These are phyloP conservation scores for Camelus bactrianus DNA, from an alignment of 2,113 vertebrate species.

Conservation along the genomic window DNA sequence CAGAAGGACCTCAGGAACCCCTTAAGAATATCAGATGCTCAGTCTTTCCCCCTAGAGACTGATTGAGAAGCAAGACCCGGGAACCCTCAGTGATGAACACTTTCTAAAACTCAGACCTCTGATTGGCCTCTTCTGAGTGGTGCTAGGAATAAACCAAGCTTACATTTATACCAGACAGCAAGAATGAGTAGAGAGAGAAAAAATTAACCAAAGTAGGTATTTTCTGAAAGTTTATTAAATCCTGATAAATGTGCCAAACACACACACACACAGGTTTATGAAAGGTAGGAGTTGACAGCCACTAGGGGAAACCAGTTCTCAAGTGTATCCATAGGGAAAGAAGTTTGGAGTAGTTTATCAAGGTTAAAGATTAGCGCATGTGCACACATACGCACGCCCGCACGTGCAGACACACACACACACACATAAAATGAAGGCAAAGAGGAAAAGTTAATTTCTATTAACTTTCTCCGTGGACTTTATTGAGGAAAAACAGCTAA, in stretches of 20 bases:
- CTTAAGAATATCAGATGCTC: not conserved
- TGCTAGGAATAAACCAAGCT: not conserved
- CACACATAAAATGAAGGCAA: not conserved
- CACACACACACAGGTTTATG: not conserved
- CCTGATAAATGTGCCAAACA: not conserved
- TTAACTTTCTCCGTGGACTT: not conserved
- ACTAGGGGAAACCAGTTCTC: not conserved
- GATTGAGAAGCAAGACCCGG: not conserved
- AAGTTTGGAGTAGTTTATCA: not conserved
- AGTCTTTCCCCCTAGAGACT: not conserved
- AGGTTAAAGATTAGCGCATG: not conserved
- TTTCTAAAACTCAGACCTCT: not conserved
- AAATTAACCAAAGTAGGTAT: not conserved
- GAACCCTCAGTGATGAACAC: not conserved
- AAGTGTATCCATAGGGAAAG: not conserved
- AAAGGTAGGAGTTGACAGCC: too few species aligned
- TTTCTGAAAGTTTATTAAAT: not conserved
- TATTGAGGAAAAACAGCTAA: not conserved
- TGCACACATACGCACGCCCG: not conserved
- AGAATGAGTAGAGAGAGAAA: not conserved
- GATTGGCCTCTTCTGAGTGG: not conserved
- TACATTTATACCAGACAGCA: not conserved
- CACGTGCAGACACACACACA: not conserved
- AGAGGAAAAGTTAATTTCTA: not conserved
- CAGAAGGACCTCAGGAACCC: not conserved